Base-by-base conservation (phyloP, 2,113 vertebrate species). In the Hypomesus transpacificus region DNA sequence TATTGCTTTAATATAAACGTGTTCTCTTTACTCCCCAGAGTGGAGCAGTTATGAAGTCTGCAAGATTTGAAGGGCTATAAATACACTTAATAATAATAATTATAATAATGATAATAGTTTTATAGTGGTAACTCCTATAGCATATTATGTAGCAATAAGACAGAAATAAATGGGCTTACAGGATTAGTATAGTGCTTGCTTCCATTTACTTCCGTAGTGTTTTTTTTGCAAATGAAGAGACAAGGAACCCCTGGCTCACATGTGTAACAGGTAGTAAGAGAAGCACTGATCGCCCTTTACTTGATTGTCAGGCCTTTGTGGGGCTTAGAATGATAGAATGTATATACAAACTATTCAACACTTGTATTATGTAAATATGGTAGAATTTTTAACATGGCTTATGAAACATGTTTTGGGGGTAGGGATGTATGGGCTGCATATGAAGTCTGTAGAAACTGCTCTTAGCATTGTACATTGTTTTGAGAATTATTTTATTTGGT, bases 281-380 rank as follows among this genome's bases (percentile, higher is more conserved):
- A 46, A 46, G 39, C 39, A 46, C 39, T 46, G 39, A 46, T 46
- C 31, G 7, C 39, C 39, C 39, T 46, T 46, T 46, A 46, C 39
- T 11, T 46, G 39, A 46, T 46, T 13, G 39, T 46, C 39, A 46
- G 39, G 39, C 39, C 39, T 46, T 46, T 13, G 7, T 46, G 39
- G 7, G 39, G 39, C 39, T 46, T 46, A 46, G 39, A 46, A 46
- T 46, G 7, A 46, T 46, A 46, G 9, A 46, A 46, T 46, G 39
- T 46, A 46, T 13, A 46, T 46, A 24, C 24, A 46, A 60, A 26
- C 67, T 56, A 67, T 34, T 14, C 11, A 59, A 53, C 31, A 50
- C 39, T 73, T 73, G 50, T 54, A 56, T 73, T n/a, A 65, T 73
- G 71, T 73, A 67, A 73, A 73, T 73, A 73, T 34, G 51, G 64